Evolutionary conservation across 2,888 invertebrate species (phyloP).

Genomic region (Branchinecta sandiegonensis): DNA sequence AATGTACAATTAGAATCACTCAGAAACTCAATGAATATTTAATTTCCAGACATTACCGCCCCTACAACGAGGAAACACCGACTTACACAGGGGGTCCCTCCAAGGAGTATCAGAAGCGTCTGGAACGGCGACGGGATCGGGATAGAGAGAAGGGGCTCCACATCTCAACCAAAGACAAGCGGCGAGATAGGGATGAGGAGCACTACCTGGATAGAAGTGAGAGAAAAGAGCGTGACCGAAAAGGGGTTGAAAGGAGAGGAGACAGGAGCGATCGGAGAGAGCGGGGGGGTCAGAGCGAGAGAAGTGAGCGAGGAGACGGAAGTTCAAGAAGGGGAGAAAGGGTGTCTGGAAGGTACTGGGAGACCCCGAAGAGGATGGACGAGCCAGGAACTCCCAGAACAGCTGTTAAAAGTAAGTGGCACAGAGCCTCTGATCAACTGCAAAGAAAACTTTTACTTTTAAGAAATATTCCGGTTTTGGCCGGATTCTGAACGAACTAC

Average conservation of each 20-base stretch:
- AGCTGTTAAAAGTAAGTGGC: slow-evolving; percentile 40
- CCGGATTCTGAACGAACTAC: too few species aligned
- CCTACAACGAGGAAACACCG: slow-evolving; percentile 72
- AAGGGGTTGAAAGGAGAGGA: slow-evolving; percentile 30
- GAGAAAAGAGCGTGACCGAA: slow-evolving; percentile 37
- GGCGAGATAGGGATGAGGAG: slow-evolving; percentile 26
- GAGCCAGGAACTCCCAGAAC: slow-evolving; percentile 72
- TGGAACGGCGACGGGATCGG: slow-evolving; percentile 44
- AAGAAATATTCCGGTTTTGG: too few species aligned
- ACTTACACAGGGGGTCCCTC: slow-evolving; percentile 86
- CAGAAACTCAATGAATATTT: too few species aligned
- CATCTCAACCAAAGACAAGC: slow-evolving; percentile 47
- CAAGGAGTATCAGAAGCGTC: slow-evolving; percentile 54
- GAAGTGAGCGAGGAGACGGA: slow-evolving; percentile 33
- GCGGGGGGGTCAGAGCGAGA: slow-evolving; percentile 25
- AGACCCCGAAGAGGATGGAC: slow-evolving; percentile 49
- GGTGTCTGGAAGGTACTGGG: slow-evolving; percentile 26
- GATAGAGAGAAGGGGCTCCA: slow-evolving; percentile 54
- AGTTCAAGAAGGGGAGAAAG: slow-evolving; percentile 30
- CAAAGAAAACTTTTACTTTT: too few species aligned
- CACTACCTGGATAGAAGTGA: slow-evolving; percentile 30
- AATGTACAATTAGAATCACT: too few species aligned
- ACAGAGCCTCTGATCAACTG: too few species aligned
- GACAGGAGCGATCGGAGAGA: slow-evolving; percentile 28
- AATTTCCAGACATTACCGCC: slow-evolving; percentile 53